Base-by-base conservation (phyloP, 1,140 invertebrate species). In the Drosophila simulans region DNA sequence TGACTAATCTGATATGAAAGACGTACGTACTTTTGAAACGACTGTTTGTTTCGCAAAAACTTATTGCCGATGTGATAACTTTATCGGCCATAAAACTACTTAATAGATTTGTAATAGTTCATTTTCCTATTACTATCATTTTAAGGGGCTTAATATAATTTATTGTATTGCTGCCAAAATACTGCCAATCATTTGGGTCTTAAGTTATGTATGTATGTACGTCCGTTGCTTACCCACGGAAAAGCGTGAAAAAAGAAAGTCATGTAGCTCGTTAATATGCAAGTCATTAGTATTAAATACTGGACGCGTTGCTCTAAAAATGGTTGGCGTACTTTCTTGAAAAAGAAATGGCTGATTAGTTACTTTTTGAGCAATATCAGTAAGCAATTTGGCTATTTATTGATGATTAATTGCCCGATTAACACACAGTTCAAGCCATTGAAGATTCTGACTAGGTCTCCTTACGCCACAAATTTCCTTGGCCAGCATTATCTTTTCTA, bases 141-240 rank as follows among this genome's bases (percentile, higher is more conserved):
- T 46, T 15, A 11, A 49, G 31, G 27, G 27, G 25, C n/a, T 31
- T 49, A 17, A 8, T 11, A 11, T 34, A 49, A 34, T 31, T 49
- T 34, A 49, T 31, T 8, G 25, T 11, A 17, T 8, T 10, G 17
- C 10, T 39, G 22, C 25, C 53, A 58, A 27, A 68, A 68, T 62
- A 52, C 35, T 27, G 64, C 59, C 64, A 64, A 65, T 68, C 46
- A 68, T 52, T 42, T 20, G 46, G 58, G 59, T 22, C 27, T 52
- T 20, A 42, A 37, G 10, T 10, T 17, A 20, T 25, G 10, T 15
- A 12, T 17, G 10, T 31, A 37, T 5, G 13, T 17, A 20, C 17
- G 13, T 13, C 12, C 25, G 10, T 31, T 63, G 35, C 27, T 25
- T 68, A 35, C 12, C 5, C 35, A 15, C 11, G 13, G 0, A 40